Conservation (phyloP, 2,113 vertebrate genomes). For the Zosterops hypoxanthus region DNA sequence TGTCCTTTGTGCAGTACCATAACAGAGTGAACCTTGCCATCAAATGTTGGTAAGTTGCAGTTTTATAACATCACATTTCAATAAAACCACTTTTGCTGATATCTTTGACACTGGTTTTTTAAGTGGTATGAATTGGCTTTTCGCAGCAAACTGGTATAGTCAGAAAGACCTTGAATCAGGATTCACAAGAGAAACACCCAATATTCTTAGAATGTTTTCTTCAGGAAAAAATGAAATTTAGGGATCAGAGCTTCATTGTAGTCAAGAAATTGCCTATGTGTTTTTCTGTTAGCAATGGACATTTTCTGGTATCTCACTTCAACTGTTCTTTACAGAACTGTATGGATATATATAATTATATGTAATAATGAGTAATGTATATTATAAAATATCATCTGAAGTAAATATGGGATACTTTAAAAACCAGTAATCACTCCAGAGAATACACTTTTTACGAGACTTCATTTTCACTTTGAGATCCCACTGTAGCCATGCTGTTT, state of each 20-base stretch:
- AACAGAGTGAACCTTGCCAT: background rate
- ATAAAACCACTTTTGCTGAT: background rate
- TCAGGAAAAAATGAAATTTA: fast-evolving
- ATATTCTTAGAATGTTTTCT: background rate
- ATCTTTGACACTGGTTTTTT: background rate
- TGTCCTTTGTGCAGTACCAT: background rate
- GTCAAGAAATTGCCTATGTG: background rate
- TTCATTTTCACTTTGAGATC: background rate
- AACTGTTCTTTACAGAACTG: background rate
- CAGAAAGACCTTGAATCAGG: background rate
- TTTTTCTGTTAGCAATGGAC: background rate
- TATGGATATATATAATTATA: background rate
- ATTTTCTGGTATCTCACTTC: background rate
- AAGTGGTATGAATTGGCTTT: background rate
- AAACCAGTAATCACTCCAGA: background rate
- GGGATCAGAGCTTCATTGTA: background rate
- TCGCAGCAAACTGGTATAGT: background rate
- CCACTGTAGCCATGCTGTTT: background rate
- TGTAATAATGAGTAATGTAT: fast-evolving
- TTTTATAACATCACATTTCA: background rate
- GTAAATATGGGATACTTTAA: background rate
- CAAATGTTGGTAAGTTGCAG: fast-evolving
- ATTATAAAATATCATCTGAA: background rate
- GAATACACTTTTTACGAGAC: background rate
- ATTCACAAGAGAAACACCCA: background rate